Evolutionary conservation across 2,888 invertebrate genomes (phyloP).

Genomic region (Diachrysia chrysitis): DNA sequence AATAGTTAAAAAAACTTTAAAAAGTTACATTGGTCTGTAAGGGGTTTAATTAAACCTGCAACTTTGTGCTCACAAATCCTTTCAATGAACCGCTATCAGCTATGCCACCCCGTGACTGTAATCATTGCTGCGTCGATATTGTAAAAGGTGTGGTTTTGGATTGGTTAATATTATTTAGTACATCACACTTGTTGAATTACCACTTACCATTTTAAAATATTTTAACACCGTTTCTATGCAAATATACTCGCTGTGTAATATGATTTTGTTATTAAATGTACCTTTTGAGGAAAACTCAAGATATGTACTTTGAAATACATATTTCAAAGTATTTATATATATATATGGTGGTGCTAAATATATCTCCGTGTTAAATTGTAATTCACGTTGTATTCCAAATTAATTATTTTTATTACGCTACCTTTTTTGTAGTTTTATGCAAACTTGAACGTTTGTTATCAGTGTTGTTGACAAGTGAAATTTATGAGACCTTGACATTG

Average conservation of each 20-base stretch:
- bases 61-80: too few species aligned
- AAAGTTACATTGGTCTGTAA: too few species aligned
- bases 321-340: constrained; percentile 13
- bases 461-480: constrained; percentile 66
- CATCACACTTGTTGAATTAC: not conserved
- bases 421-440: constrained; percentile 11
- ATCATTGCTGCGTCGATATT: not conserved
- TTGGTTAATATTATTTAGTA: constrained; percentile 12
- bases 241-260: not conserved
- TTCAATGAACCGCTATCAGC: too few species aligned
- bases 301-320: too few species aligned
- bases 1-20: too few species aligned
- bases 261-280: constrained; percentile 7
- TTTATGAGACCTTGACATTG: constrained; percentile 80
- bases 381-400: constrained; percentile 7
- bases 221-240: constrained; percentile 8
- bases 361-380: constrained; percentile 13
- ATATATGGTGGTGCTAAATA: constrained; percentile 18
- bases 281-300: constrained; percentile 28
- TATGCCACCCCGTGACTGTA: too few species aligned
- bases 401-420: constrained; percentile 19
- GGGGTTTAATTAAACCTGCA: too few species aligned
- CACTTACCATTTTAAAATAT: constrained; percentile 3
- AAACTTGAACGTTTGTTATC: constrained; percentile 27
- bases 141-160: not conserved